Conservation (phyloP, 2,888 invertebrate genomes). For the Scaptomyza tumidula region DNA sequence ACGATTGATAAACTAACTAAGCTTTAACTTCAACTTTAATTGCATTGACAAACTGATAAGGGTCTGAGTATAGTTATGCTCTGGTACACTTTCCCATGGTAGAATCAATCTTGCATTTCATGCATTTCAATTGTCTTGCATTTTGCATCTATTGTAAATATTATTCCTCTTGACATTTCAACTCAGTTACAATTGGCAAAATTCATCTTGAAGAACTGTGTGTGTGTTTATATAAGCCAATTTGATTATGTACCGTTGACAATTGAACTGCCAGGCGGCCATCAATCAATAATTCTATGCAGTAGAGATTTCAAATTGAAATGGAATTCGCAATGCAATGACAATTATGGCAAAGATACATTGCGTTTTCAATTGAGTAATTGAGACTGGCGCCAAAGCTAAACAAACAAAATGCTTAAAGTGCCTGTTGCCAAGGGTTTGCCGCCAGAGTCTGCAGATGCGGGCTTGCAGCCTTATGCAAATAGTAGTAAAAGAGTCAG, state of each 20-base stretch:
- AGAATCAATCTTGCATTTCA: slow-evolving; percentile 1
- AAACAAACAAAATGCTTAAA: slow-evolving; percentile 48
- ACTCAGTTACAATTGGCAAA: slow-evolving; percentile 58
- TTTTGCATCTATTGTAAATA: slow-evolving; percentile 43
- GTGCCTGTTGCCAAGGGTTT: slow-evolving; percentile 46
- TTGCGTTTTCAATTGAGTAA: slow-evolving; percentile 72
- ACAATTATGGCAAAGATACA: slow-evolving; percentile 42
- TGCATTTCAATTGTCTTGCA: slow-evolving; percentile 20
- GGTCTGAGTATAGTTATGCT: slow-evolving; percentile 5
- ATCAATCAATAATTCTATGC: slow-evolving; percentile 43
- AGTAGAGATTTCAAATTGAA: slow-evolving; percentile 35
- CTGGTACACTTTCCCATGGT: not conserved
- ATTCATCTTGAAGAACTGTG: slow-evolving; percentile 11
- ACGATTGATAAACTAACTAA: slow-evolving; percentile 1
- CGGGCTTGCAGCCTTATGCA: slow-evolving; percentile 61
- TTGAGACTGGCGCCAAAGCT: slow-evolving; percentile 74
- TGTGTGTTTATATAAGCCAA: slow-evolving; percentile 63
- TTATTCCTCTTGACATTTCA: slow-evolving; percentile 74
- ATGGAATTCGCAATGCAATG: slow-evolving; percentile 45
- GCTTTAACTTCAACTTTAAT: slow-evolving; percentile 12
- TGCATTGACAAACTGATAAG: slow-evolving; percentile 13
- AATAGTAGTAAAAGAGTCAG: slow-evolving; percentile 38
- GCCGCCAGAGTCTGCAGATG: slow-evolving; percentile 27
- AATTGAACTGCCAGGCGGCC: slow-evolving; percentile 71
- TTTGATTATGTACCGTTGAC: slow-evolving; percentile 69